Base-by-base conservation (phyloP, 2,113 vertebrate genomes). In the Telmatochromis bifrenatus region DNA sequence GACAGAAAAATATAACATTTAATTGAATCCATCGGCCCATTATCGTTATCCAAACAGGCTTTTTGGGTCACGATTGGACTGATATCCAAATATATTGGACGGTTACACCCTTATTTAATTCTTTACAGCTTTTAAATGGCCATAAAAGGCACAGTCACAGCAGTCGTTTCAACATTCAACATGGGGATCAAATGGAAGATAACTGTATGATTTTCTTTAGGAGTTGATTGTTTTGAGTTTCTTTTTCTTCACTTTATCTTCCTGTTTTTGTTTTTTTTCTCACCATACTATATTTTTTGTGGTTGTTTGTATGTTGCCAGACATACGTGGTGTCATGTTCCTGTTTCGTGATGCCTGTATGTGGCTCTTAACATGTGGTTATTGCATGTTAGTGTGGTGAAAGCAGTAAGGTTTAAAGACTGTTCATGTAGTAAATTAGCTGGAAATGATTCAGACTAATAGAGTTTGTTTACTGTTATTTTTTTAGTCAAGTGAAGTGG, bases 291-390 rank as follows among this genome's bases (percentile, higher is more conserved):
- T 65, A 37, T 37, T 65, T 12, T 65, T 0, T 65, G 6, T 62
- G 31, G 6, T 62, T 35, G 31, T 35, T 37, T 62, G 58, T 0
- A 42, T 70, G 37, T 23, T 70, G 65, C 35, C 21, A 39, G 0
- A 17, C 56, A 60, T 60, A 9, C 14, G 0, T 58, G 28, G 2
- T 6, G 8, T 73, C 37, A 70, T 26, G 26, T 60, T 60, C 14
- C 56, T 45, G 65, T 26, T 73, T 23, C 5, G 1, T 45, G 37
- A 65, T 65, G 10, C 31, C 0, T 65, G 31, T 0, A 7, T 26
- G 13, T 15, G 21, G 65, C 8, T 73, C 21, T 73, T 73, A 73
- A 73, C 21, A 42, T 0, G 13, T 73, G 0, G 65, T 26, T 26
- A 10, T 13, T 9, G 37, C n/a, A 45, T 10, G 21, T 23, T 45